These are phyloP conservation scores for Coleophora deauratella DNA, from an alignment of 2,888 invertebrate genomes.

Conservation along the genomic window DNA sequence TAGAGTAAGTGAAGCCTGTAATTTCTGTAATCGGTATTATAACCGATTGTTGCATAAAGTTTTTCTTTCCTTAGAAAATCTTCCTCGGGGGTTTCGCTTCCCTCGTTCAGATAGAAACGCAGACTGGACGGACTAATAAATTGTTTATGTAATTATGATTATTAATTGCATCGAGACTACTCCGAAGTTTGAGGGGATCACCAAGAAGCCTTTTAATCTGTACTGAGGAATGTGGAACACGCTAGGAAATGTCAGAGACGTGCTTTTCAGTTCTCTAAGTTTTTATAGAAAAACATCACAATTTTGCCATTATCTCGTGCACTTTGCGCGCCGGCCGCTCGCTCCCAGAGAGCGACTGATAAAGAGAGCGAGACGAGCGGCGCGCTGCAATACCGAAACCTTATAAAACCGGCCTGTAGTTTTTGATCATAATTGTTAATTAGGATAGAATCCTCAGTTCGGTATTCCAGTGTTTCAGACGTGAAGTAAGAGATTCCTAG, in stretches of 20 bases:
- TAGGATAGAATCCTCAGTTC: slow-evolving; percentile 58
- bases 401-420: slow-evolving; percentile 55
- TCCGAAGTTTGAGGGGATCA: no score
- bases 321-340: slow-evolving; percentile 44
- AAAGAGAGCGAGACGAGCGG: slow-evolving; percentile 58
- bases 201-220: no score
- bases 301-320: slow-evolving; percentile 66
- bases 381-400: slow-evolving; percentile 47
- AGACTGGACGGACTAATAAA: slow-evolving; percentile 23
- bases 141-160: no score
- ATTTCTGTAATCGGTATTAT: slow-evolving; percentile 53
- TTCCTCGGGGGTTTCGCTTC: slow-evolving; percentile 22
- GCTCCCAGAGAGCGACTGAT: slow-evolving; percentile 51
- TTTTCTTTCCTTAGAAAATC: slow-evolving; percentile 25
- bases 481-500: slow-evolving; percentile 70
- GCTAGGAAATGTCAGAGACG: no score
- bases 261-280: slow-evolving; percentile 9
- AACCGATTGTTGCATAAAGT: slow-evolving; percentile 46
- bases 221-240: no score
- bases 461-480: slow-evolving; percentile 62
- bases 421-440: slow-evolving; percentile 64
- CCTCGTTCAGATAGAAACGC: slow-evolving; percentile 31
- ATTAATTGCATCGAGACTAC: no score
- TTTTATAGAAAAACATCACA: slow-evolving; percentile 67
- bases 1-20: slow-evolving; percentile 68